Evolutionary conservation across 1,140 invertebrate species (phyloP).

Genomic region (Drosophila littoralis): DNA sequence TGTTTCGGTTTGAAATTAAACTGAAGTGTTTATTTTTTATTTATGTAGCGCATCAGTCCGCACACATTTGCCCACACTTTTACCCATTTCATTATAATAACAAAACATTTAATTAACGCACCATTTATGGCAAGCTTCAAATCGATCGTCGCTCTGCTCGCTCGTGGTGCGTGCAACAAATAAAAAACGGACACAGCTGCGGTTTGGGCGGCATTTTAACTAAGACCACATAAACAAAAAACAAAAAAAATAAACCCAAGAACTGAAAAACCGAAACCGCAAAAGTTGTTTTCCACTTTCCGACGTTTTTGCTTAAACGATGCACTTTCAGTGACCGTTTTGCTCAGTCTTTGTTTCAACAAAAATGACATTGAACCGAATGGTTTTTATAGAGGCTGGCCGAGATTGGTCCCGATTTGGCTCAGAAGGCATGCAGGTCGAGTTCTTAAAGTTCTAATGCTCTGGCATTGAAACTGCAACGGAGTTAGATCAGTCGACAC

Average conservation of each 20-base stretch:
- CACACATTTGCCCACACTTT: slow-evolving; percentile 6
- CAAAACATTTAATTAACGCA: slow-evolving; percentile 68
- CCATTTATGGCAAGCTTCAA: slow-evolving; percentile 62
- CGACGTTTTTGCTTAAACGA: slow-evolving; percentile 42
- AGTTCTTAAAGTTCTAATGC: slow-evolving; percentile 11
- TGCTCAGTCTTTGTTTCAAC: slow-evolving; percentile 45
- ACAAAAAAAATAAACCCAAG: slow-evolving; percentile 27
- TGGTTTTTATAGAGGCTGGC: slow-evolving; percentile 16
- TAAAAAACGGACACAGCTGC: slow-evolving; percentile 55
- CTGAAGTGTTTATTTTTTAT: not conserved
- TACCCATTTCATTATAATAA: slow-evolving; percentile 54
- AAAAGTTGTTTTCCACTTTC: slow-evolving; percentile 61
- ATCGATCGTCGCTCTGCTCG: slow-evolving; percentile 33
- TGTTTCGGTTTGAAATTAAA: too few species aligned
- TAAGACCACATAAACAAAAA: slow-evolving; percentile 37
- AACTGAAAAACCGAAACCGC: slow-evolving; percentile 60
- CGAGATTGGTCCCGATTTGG: slow-evolving; percentile 35
- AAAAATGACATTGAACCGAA: slow-evolving; percentile 68
- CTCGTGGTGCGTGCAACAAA: slow-evolving; percentile 51
- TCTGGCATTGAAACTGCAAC: slow-evolving; percentile 22
- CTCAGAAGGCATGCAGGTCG: slow-evolving; percentile 28
- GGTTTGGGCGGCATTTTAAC: slow-evolving; percentile 57
- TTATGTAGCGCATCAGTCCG: slow-evolving; percentile 4
- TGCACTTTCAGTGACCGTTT: slow-evolving; percentile 50
- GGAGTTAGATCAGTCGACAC: not conserved